Evolutionary conservation across 2,113 vertebrate species (phyloP), one percentile per base, ranked within the genome.

Genomic region (Mungos mungo): DNA sequence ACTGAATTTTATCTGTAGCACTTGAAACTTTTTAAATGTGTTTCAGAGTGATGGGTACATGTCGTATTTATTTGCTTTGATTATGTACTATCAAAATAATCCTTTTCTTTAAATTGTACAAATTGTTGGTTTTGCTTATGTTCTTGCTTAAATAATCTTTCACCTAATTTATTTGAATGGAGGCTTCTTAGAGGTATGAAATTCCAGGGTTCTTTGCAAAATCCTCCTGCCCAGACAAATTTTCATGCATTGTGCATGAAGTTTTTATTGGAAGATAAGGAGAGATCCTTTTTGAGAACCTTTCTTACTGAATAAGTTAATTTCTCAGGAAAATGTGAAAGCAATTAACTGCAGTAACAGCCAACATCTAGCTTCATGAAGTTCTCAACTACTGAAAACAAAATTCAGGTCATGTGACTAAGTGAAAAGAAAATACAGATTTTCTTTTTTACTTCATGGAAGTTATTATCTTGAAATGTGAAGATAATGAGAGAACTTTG

Each of bases 81-180:
- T 91, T 87, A 60, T 11, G 7, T 60, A 66, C 52, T 88, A 35
- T 31, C 60, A 91, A 65, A 85, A 90, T 29, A 63, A 29, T 93
- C 23, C 21, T 93, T 60, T 93, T 18, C 21, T 93, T 60, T 38
- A 45, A 76, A 14, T 79, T 60, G 16, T 90, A 41, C 38, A 76
- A 63, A 74, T 90, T 31, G 54, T 18, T 85, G 71, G 7, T 92
- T 83, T 63, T 77, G 19, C 33, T 45, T 50, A 18, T 83, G 77
- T 77, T 85, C 31, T 95, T 95, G n/a, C 10, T 89, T 90, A 81
- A 74, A 13, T 90, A 86, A 66, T 68, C 25, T 84, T 91, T 76
- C 7, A 84, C 9, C 69, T 91, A 87, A 69, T 93, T 93, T 93
- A 88, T 76, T 93, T 97, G 91, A 63, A 25, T 91, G 68, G 33